A percentile compares a stretch with the other conserved stretches of the same genome.
Evolutionary conservation across 2,888 invertebrate genomes (phyloP).

Genomic region (Andrena haemorrhoa): DNA sequence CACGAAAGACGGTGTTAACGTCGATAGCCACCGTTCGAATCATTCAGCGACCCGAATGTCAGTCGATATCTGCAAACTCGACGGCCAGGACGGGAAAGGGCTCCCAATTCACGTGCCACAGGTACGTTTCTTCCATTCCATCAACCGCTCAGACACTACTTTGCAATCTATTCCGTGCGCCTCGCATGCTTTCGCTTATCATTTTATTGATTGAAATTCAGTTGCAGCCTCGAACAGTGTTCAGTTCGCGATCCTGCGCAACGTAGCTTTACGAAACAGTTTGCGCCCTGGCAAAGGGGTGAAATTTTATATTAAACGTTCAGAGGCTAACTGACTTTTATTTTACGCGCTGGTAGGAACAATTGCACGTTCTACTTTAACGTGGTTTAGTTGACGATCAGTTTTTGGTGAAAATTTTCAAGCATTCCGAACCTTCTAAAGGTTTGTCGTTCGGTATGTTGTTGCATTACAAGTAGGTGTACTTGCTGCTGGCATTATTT

Average conservation of each 20-base stretch:
- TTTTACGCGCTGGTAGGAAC: no score
- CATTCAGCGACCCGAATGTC: conserved; percentile 63
- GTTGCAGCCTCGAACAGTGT: not conserved
- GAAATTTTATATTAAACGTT: no score
- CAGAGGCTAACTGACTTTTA: no score
- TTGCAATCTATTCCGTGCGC: not conserved
- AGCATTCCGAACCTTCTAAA: no score
- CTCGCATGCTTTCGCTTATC: not conserved
- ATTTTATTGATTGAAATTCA: not conserved
- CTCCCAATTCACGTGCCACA: conserved; percentile 59
- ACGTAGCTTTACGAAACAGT: no score
- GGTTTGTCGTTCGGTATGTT: no score
- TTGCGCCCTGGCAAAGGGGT: no score
- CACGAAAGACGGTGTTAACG: conserved; percentile 68
- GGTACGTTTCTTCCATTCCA: conserved; percentile 44
- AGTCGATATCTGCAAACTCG: conserved; percentile 64
- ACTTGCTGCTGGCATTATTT: not conserved
- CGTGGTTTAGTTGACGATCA: no score
- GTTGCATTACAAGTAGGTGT: no score
- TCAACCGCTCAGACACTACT: no score
- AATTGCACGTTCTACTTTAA: no score
- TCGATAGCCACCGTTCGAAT: conserved; percentile 51
- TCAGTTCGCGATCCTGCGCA: not conserved
- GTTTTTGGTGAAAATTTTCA: no score
- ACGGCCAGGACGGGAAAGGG: conserved; percentile 60